Base-by-base conservation (phyloP, 2,797 vertebrate species). In the Brotogeris chrysoptera region DNA sequence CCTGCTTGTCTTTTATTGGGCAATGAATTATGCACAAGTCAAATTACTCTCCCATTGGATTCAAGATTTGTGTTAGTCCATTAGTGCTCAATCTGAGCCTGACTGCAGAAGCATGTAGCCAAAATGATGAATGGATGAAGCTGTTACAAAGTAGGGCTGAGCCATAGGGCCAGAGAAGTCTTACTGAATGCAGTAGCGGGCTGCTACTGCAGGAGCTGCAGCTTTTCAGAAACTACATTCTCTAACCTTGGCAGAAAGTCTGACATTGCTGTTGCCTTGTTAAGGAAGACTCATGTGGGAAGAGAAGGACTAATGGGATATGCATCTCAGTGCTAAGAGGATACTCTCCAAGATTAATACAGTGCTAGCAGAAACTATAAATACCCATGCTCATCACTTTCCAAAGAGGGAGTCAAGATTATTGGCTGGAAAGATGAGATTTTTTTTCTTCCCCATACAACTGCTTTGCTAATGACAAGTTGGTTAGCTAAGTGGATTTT, bases 21-120 rank as follows among this genome's bases (percentile, higher is more conserved):
- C 63, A 76, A 66, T 88, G 81, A 92, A 91, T 94, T 93, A 91
- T 92, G 46, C 84, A 91, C 43, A 88, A 89, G 73, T 72, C 38
- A 94, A 88, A 90, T 73, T 65, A 87, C 82, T 79, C 93, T 94
- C 70, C 70, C 52, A 27, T 30, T 83, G 70, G 93, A 90, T 84
- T 77, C 20, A 57, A 46, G 34, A 69, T 86, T 85, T 93, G 23
- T 84, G 47, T 76, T 81, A 53, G 25, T 84, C 10, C 32, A 65
- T 81, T 81, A 92, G 46, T 7, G 25, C 59, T 96, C 89, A 69
- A 1, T 78, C 10, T 49, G 73, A 83, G 28, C 82, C 64, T 25
- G 74, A 39, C 27, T 82, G 82, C 44, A 57, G 80, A 83, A 92
- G 55, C 70, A 86, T 71, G 46, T 32, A 90, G 71, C 50, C 82